Evolutionary conservation across 2,888 invertebrate genomes (phyloP).

Genomic region (Acanthoscelides obtectus): DNA sequence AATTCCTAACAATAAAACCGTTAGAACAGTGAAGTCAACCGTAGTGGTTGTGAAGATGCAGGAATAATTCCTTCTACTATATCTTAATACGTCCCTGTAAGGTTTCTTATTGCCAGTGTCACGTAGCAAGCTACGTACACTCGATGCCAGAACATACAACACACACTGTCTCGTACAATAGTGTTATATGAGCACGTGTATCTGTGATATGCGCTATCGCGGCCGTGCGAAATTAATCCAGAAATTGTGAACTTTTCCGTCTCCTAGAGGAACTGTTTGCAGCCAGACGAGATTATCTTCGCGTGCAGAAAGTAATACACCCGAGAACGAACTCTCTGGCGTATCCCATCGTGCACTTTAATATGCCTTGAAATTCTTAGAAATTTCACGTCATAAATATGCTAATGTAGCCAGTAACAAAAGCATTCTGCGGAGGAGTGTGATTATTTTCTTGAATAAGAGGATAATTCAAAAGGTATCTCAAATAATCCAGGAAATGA

Average conservation of each 20-base stretch:
- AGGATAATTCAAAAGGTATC: no score
- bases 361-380: neutral
- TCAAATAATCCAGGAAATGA: no score
- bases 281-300: neutral
- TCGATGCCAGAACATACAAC: neutral
- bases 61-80: no score
- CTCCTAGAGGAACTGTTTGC: neutral
- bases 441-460: no score
- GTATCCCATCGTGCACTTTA: neutral
- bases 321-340: neutral
- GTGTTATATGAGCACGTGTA: neutral
- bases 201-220: neutral
- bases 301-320: neutral
- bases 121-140: neutral
- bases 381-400: neutral
- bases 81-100: no score
- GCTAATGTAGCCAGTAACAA: neutral
- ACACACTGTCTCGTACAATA: neutral
- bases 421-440: neutral
- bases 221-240: neutral
- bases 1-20: no score
- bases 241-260: neutral
- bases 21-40: no score
- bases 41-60: no score
- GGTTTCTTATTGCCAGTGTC: neutral